Evolutionary conservation across 64 coral and sea anemone species (phyloP).

Genomic region (Hydrozoanthus tunicans): DNA sequence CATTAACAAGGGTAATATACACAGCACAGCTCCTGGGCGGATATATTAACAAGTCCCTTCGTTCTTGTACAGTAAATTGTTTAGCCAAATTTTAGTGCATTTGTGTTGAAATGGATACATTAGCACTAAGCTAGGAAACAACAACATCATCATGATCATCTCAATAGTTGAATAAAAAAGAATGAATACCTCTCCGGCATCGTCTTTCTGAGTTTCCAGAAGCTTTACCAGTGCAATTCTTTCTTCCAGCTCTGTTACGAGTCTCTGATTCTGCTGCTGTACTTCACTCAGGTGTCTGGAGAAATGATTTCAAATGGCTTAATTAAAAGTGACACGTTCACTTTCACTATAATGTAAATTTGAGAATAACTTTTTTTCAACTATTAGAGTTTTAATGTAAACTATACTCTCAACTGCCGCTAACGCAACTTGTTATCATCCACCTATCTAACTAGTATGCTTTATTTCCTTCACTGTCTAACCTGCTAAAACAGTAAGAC

Average conservation of each 20-base stretch:
- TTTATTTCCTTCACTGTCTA: not conserved
- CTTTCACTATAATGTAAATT: too few relatives aligned
- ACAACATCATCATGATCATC: too few relatives aligned
- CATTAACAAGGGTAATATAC: too few relatives aligned
- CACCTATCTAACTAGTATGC: too few relatives aligned
- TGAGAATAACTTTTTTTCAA: too few relatives aligned
- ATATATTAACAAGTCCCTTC: not conserved
- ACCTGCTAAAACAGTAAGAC: not conserved
- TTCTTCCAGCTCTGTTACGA: not conserved
- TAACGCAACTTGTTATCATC: too few relatives aligned
- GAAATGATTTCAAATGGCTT: not conserved
- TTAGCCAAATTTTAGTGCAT: too few relatives aligned
- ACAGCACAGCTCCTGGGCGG: too few relatives aligned
- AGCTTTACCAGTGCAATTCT: slow-evolving; percentile 5
- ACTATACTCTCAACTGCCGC: too few relatives aligned
- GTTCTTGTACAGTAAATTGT: too few relatives aligned
- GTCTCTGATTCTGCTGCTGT: slow-evolving; percentile 1
- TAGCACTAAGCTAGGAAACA: not conserved
- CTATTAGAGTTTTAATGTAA: too few relatives aligned
- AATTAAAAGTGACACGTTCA: too few relatives aligned
- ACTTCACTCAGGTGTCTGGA: not conserved
- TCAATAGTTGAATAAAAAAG: not conserved
- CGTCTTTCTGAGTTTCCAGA: not conserved
- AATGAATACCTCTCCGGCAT: not conserved
- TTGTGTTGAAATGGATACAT: not conserved